Base-by-base conservation (phyloP, 2,888 invertebrate genomes). In the Euphydryas editha region DNA sequence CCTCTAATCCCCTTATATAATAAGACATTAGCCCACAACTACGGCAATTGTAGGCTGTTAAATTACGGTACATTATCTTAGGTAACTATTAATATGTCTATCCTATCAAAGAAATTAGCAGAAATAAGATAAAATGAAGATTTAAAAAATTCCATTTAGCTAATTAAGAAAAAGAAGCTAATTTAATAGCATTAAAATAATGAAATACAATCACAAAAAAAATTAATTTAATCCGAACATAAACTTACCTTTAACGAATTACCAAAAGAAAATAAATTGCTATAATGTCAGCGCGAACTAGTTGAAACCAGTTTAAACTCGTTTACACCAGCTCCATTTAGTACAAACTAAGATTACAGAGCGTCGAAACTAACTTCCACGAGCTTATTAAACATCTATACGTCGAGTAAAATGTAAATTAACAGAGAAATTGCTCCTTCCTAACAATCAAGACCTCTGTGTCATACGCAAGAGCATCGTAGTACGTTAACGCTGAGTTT, bases 341-440 rank as follows among this genome's bases (percentile, higher is more conserved):
- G 59, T 67, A 61, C 71, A 67, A 71, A 65, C 67, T 68, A 73
- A 78, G 80, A 83, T 82, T 82, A 83, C 80, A 82, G 78, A 75
- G 78, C 73, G 70, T 70, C 71, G 65, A 67, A 74, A 73, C 55
- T 73, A 75, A 77, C 73, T 79, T 74, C 74, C 72, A 70, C 73
- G 75, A 75, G 76, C 79, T 82, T 83, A 84, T 83, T 84, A 82
- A 84, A 73, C 76, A 76, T 75, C 73, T 73, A 74, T 76, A 73
- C 76, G 72, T 67, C 65, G 62, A 67, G 71, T 74, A 78, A 80
- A 83, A 84, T 84, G 84, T 76, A 84, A 83, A 84, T 84, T 80
- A 78, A 77, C 75, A 75, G 62, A 74, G 79, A 78, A 83, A 81
- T 81, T 80, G 78, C 76, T 69, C 75, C 73, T 73, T 75, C 73